Evolutionary conservation across 2,888 invertebrate genomes (phyloP).

Genomic region (Cancer borealis): DNA sequence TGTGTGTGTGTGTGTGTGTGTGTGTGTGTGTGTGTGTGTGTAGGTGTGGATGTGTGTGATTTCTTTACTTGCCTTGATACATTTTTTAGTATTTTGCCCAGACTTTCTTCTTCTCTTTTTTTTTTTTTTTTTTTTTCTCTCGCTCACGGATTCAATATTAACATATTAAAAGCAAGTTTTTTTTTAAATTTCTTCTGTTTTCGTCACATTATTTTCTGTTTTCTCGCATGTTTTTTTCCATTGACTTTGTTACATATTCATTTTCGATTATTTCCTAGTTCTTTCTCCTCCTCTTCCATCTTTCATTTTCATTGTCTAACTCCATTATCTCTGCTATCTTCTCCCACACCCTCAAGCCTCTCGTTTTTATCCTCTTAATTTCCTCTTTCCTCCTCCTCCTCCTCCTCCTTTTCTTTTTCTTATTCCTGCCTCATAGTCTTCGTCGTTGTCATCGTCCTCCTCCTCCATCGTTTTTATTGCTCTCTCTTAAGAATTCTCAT

Average conservation of each 20-base stretch:
- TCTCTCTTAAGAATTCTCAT: neutral
- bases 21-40: neutral
- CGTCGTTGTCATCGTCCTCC: neutral
- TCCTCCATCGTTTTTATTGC: neutral
- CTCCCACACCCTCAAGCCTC: neutral
- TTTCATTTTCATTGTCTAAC: no score
- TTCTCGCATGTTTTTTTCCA: neutral
- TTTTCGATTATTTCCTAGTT: neutral
- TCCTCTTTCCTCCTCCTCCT: neutral
- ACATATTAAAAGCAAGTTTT: no score
- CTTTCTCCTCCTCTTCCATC: neutral
- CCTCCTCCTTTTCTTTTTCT: neutral
- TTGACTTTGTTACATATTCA: neutral
- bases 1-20: constrained; percentile 38
- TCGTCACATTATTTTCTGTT: no score
- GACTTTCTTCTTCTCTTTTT: neutral
- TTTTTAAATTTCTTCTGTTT: no score
- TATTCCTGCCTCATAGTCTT: no score
- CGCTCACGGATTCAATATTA: no score
- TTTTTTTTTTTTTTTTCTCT: neutral
- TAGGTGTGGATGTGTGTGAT: neutral
- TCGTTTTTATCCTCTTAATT: neutral
- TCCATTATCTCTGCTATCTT: neutral
- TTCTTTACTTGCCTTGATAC: neutral
- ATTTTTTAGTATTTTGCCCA: neutral